phyloP scores from a whole-genome alignment of 2,888 invertebrate species.

The Papilio elwesi region DNA sequence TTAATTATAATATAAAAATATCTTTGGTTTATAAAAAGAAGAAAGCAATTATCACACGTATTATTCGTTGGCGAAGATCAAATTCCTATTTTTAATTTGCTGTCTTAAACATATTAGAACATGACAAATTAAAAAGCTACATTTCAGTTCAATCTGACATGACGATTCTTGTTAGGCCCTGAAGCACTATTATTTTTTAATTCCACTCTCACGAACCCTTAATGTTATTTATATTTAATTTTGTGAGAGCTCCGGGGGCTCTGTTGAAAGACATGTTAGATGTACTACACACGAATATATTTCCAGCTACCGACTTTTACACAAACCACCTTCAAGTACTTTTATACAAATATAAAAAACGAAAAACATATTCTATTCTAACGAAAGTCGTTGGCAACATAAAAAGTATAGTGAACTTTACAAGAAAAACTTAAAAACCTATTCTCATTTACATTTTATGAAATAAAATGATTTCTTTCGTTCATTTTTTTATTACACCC shows the following conservation, averaged over 20 bases:
- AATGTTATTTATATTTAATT: conserved; percentile 73
- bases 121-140: conserved; percentile 13
- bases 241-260: conserved; percentile 53
- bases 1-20: no score
- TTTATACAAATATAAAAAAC: conserved; percentile 9
- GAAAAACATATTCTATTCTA: conserved; percentile 7
- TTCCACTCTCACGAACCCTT: conserved; percentile 61
- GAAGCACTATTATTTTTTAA: conserved; percentile 66
- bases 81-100: no score
- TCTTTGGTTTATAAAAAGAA: no score
- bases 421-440: neutral
- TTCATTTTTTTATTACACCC: neutral
- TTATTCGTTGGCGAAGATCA: no score
- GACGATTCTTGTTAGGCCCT: conserved; percentile 33
- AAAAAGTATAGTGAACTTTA: neutral
- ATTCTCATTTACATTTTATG: neutral
- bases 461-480: neutral
- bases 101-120: neutral
- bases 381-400: conserved; percentile 1
- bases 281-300: conserved; percentile 37
- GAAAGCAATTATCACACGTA: no score
- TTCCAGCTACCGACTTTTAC: conserved; percentile 21
- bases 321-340: conserved; percentile 16
- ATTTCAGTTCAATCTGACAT: conserved; percentile 11
- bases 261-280: conserved; percentile 44